Conservation (phyloP, 2,113 vertebrate species). For the Phalacrocorax pelagicus region DNA sequence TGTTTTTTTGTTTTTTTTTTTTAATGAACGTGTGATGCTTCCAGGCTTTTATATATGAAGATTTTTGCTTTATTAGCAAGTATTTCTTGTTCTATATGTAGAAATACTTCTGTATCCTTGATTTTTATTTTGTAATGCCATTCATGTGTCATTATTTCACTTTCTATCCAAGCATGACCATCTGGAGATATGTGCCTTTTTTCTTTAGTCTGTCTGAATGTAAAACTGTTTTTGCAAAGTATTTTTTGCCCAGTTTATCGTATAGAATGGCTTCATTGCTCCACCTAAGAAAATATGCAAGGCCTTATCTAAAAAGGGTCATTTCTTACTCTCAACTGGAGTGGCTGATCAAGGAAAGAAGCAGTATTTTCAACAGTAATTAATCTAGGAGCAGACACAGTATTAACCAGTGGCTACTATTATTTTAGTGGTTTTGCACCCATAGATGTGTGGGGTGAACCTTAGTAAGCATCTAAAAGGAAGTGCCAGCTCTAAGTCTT, state of each 20-base stretch:
- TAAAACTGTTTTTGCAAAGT: not conserved
- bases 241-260: not conserved
- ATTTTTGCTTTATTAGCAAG: not conserved
- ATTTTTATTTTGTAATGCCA: not conserved
- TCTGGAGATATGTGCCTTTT: not conserved
- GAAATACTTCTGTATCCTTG: not conserved
- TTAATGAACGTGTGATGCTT: not conserved
- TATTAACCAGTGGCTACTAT: not conserved
- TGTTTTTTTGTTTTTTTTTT: not conserved
- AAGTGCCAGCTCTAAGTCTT: not conserved
- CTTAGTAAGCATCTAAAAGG: not conserved
- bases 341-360: not conserved
- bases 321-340: not conserved
- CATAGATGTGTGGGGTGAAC: not conserved
- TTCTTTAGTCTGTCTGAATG: not conserved
- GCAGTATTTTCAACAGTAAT: constrained; percentile 13
- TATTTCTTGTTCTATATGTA: not conserved
- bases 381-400: not conserved
- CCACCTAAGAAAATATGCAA: not conserved
- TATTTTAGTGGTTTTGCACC: not conserved
- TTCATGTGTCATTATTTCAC: not conserved
- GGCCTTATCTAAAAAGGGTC: not conserved
- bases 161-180: not conserved
- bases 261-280: not conserved
- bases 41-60: not conserved